These are phyloP conservation scores for Zaprionus ghesquierei DNA, from an alignment of 1,140 invertebrate genomes.

Conservation along the genomic window DNA sequence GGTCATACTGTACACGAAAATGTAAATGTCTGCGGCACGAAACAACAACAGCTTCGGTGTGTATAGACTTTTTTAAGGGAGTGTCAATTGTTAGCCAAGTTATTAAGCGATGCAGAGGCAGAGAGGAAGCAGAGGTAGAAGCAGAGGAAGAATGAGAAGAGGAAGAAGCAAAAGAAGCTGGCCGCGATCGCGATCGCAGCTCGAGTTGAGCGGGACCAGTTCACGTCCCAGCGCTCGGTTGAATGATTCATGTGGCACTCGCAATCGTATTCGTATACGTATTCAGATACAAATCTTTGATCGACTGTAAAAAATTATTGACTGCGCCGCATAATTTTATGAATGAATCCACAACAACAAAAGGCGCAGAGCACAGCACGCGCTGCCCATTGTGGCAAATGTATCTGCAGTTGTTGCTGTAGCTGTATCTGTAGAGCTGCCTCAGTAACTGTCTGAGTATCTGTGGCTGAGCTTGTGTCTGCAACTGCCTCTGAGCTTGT, in stretches of 20 bases:
- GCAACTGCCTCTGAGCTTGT: constrained; percentile 10
- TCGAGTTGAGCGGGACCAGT: constrained; percentile 24
- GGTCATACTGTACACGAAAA: constrained; percentile 31
- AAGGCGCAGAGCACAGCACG: constrained; percentile 56
- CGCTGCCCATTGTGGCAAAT: constrained; percentile 49
- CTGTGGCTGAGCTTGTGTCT: constrained; percentile 16
- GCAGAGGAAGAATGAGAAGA: not conserved
- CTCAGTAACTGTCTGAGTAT: constrained; percentile 1
- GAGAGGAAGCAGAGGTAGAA: constrained; percentile 30
- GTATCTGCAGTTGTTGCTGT: not conserved
- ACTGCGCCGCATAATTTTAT: constrained; percentile 77
- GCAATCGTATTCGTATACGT: constrained; percentile 24
- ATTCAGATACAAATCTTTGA: constrained; percentile 77
- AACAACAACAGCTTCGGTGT: constrained; percentile 39
- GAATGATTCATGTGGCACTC: constrained; percentile 75
- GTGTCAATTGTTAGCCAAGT: constrained; percentile 79
- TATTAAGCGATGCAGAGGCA: constrained; percentile 59
- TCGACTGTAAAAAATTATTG: constrained; percentile 80
- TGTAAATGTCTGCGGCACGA: constrained; percentile 34
- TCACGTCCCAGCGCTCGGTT: constrained; percentile 19
- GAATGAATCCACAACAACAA: constrained; percentile 53
- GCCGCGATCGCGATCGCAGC: constrained; percentile 56
- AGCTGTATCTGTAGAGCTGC: not conserved
- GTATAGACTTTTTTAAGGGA: constrained; percentile 63
- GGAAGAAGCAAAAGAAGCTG: constrained; percentile 12